These are phyloP conservation scores for Mycalesis mineus DNA, from an alignment of 2,888 invertebrate species.

Conservation along the genomic window DNA sequence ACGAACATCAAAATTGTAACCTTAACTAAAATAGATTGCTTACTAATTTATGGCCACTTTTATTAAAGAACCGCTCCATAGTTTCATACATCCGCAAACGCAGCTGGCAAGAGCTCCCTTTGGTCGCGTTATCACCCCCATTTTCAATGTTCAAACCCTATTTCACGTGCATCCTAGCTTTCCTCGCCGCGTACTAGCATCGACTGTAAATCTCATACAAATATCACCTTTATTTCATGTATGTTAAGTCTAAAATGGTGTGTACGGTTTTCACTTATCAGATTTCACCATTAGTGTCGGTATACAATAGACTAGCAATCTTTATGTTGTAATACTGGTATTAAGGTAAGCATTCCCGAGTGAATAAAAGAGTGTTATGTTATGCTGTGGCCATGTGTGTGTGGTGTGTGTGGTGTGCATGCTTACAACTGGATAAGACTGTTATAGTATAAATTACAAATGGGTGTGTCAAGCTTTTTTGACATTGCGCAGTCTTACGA, in stretches of 20 bases:
- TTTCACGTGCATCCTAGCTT: conserved; percentile 27
- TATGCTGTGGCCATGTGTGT: not conserved
- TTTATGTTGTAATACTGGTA: conserved; percentile 8
- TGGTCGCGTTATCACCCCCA: conserved; percentile 29
- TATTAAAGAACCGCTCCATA: not conserved
- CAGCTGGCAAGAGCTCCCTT: conserved; percentile 27
- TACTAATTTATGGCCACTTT: not conserved
- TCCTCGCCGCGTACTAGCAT: conserved; percentile 10
- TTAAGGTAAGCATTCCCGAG: conserved; percentile 7
- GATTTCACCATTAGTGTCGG: not conserved
- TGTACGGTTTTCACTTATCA: not conserved
- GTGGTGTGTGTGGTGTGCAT: too few relatives aligned
- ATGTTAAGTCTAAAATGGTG: not conserved
- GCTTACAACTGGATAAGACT: too few relatives aligned
- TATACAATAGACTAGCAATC: conserved; percentile 5
- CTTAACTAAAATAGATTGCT: too few relatives aligned
- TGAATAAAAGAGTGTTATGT: not conserved
- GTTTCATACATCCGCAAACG: conserved; percentile 5
- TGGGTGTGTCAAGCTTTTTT: too few relatives aligned
- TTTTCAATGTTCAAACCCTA: conserved; percentile 29
- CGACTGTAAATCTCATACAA: not conserved
- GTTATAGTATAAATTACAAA: too few relatives aligned
- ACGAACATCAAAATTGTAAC: too few relatives aligned
- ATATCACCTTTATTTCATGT: not conserved
- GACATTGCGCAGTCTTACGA: too few relatives aligned